phyloP scores from a whole-genome alignment of 2,888 invertebrate genomes.

The Vandiemenella viatica region DNA sequence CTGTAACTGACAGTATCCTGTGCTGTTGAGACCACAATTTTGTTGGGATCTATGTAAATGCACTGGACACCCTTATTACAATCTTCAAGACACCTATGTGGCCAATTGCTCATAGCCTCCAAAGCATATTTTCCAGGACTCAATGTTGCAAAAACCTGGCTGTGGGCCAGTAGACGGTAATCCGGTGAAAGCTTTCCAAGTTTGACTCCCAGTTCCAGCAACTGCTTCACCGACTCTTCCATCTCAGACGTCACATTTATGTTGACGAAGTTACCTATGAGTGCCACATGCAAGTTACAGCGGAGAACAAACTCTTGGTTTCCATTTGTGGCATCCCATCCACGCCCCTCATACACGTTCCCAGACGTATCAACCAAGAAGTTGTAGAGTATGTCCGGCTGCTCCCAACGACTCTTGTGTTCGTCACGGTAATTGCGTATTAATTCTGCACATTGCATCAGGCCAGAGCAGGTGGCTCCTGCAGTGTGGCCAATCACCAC shows the following conservation, averaged over 20 bases:
- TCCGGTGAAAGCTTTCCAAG: slow-evolving; percentile 28
- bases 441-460: slow-evolving; percentile 26
- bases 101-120: not conserved
- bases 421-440: slow-evolving; percentile 44
- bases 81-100: not conserved
- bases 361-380: slow-evolving; percentile 70
- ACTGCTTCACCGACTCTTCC: slow-evolving; percentile 13
- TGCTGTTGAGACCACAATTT: too few species aligned
- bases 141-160: slow-evolving; percentile 31
- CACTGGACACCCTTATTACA: not conserved
- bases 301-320: slow-evolving; percentile 4
- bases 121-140: slow-evolving; percentile 33
- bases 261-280: slow-evolving; percentile 34
- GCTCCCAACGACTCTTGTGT: slow-evolving; percentile 48
- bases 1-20: too few species aligned
- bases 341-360: slow-evolving; percentile 53
- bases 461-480: slow-evolving; percentile 39
- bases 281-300: slow-evolving; percentile 28
- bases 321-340: slow-evolving; percentile 40
- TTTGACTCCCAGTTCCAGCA: slow-evolving; percentile 31
- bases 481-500: slow-evolving; percentile 36
- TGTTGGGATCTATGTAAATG: too few species aligned
- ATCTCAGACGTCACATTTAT: slow-evolving; percentile 27
- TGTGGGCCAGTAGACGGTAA: slow-evolving; percentile 36
- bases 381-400: slow-evolving; percentile 60